phyloP scores from a whole-genome alignment of 2,797 vertebrate genomes.

The Takifugu ocellatus region DNA sequence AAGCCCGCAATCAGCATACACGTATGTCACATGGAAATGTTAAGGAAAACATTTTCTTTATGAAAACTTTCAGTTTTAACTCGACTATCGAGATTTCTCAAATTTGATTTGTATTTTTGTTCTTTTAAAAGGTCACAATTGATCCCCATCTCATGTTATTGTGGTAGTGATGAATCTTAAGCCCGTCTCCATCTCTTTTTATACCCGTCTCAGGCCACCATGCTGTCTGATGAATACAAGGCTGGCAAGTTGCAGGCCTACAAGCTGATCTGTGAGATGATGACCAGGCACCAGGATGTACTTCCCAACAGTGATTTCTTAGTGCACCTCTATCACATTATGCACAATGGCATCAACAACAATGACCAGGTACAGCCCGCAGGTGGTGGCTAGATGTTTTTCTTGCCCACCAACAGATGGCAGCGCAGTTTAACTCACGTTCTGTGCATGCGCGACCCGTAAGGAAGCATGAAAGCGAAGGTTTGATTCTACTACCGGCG shows the following conservation, averaged over 20 bases:
- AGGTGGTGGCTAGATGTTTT: conserved; percentile 20
- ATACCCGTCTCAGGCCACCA: conserved; percentile 79
- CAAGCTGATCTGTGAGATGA: conserved; percentile 95
- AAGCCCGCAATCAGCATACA: too few species aligned
- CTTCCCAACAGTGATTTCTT: conserved; percentile 93
- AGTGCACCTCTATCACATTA: conserved; percentile 92
- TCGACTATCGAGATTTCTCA: too few species aligned
- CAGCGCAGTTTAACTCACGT: conserved; percentile 28
- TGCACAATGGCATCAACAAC: conserved; percentile 90
- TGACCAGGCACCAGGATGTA: conserved; percentile 95
- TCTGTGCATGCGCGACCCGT: neutral
- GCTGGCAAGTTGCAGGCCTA: conserved; percentile 93
- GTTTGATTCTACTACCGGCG: conserved; percentile 8
- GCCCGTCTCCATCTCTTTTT: neutral
- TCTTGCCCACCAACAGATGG: conserved; percentile 55
- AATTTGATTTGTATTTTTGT: too few species aligned
- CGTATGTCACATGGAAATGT: too few species aligned
- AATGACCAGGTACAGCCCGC: conserved; percentile 86
- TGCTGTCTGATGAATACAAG: conserved; percentile 88
- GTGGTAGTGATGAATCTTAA: neutral
- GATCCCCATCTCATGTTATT: too few species aligned
- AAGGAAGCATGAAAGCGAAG: neutral
- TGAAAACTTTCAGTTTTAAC: too few species aligned
- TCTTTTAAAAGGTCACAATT: too few species aligned
- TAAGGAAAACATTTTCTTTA: too few species aligned